phyloP scores from a whole-genome alignment of 2,888 invertebrate species.

The Philereme vetulata region DNA sequence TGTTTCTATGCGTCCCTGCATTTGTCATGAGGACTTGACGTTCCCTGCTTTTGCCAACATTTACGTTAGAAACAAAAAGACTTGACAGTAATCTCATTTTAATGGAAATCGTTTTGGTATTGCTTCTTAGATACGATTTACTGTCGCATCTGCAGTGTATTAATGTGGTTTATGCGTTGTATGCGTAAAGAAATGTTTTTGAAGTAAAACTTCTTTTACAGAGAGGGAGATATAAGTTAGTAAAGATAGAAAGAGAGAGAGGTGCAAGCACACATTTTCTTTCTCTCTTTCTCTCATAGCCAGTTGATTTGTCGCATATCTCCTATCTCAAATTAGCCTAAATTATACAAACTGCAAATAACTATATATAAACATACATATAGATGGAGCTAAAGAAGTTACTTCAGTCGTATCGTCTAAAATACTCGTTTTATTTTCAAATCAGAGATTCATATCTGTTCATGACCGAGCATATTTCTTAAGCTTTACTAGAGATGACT shows the following conservation, averaged over 20 bases:
- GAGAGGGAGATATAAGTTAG: too few relatives aligned
- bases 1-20: slow-evolving; percentile 1
- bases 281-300: too few relatives aligned
- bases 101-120: slow-evolving; percentile 15
- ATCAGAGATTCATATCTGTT: slow-evolving; percentile 7
- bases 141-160: slow-evolving; percentile 19
- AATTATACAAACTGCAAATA: too few relatives aligned
- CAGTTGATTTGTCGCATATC: too few relatives aligned
- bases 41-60: slow-evolving; percentile 12
- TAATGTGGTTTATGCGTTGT: slow-evolving; percentile 18
- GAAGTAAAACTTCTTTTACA: too few relatives aligned
- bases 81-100: slow-evolving; percentile 39
- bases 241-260: too few relatives aligned
- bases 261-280: too few relatives aligned
- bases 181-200: background rate
- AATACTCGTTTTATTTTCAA: slow-evolving; percentile 20
- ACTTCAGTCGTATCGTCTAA: too few relatives aligned
- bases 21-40: slow-evolving; percentile 15
- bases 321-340: too few relatives aligned
- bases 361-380: too few relatives aligned
- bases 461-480: slow-evolving; percentile 12
- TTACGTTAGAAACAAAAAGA: slow-evolving; percentile 31
- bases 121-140: slow-evolving; percentile 16
- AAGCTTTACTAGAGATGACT: too few relatives aligned
- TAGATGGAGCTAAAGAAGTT: too few relatives aligned